phyloP scores from a whole-genome alignment of 2,797 vertebrate species.

The Microctenopoma steveboyesi region DNA sequence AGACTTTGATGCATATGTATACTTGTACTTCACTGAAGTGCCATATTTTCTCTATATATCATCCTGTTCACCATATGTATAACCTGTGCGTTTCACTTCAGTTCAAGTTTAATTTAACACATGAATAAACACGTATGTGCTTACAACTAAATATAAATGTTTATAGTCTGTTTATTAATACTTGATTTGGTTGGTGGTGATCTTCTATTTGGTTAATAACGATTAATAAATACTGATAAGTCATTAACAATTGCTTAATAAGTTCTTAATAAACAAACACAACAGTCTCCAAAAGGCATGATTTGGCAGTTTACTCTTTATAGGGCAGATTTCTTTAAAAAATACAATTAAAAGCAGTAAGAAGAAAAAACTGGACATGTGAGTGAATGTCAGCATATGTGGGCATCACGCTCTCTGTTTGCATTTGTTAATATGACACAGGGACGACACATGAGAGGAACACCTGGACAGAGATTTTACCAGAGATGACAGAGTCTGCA shows the following conservation, averaged over 20 bases:
- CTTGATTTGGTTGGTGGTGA: neutral
- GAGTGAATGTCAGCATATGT: conserved; percentile 40
- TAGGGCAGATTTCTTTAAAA: neutral
- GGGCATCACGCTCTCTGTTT: conserved; percentile 32
- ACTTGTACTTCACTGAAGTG: no score
- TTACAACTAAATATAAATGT: neutral
- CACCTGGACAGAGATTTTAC: conserved; percentile 2
- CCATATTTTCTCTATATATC: no score
- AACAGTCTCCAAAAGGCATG: neutral
- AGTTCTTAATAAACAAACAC: neutral
- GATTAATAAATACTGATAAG: neutral
- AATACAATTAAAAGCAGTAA: neutral
- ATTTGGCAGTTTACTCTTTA: neutral
- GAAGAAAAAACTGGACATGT: neutral
- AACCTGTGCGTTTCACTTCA: no score
- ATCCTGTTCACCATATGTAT: no score
- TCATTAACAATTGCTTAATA: neutral
- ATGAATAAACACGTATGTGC: neutral
- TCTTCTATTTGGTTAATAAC: neutral
- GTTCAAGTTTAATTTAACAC: neutral
- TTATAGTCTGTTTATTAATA: neutral
- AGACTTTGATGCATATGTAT: no score
- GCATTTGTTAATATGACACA: conserved; percentile 50
- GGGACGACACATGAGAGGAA: conserved; percentile 2
- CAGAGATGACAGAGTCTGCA: neutral